phyloP scores from a whole-genome alignment of 1,140 invertebrate genomes.

The Onthophagus taurus region DNA sequence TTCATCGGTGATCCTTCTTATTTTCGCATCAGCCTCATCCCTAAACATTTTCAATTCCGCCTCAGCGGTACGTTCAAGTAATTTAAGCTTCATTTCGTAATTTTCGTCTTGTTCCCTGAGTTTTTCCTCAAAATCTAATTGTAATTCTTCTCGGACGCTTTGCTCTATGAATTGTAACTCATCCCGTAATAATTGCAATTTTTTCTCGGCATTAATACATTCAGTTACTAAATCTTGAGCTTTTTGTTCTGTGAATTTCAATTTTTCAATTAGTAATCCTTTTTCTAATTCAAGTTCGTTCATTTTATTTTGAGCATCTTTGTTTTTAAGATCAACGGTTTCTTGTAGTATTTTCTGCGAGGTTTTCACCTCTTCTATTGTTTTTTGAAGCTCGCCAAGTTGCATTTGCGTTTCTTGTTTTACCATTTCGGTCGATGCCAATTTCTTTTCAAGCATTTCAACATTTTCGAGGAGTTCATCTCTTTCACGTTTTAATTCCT shows the following conservation, averaged over 20 bases:
- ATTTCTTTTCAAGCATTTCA: conserved; percentile 14
- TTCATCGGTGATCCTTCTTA: too few species aligned
- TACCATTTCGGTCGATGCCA: conserved; percentile 13
- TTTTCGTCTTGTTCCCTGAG: conserved; percentile 23
- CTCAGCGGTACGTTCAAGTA: conserved; percentile 18
- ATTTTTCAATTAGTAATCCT: conserved; percentile 27
- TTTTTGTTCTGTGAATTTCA: conserved; percentile 18
- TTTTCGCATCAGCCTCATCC: too few species aligned
- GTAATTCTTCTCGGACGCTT: conserved; percentile 27
- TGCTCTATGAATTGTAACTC: conserved; percentile 16
- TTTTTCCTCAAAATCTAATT: conserved; percentile 29
- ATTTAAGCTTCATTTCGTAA: conserved; percentile 19
- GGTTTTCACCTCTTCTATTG: conserved; percentile 11
- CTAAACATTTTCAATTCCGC: too few species aligned
- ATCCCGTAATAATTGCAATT: conserved; percentile 27
- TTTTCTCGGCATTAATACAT: conserved; percentile 32
- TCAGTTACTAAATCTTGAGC: conserved; percentile 32
- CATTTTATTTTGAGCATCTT: conserved; percentile 25
- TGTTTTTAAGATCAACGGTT: conserved; percentile 21
- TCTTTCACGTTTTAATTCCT: conserved; percentile 6
- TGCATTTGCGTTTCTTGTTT: conserved; percentile 17
- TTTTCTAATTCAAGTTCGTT: conserved; percentile 33
- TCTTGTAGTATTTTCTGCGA: conserved; percentile 14
- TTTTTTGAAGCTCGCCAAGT: conserved; percentile 14
- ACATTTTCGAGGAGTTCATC: conserved; percentile 13